phyloP scores from a whole-genome alignment of 1,140 invertebrate genomes.

The Myzus persicae region DNA sequence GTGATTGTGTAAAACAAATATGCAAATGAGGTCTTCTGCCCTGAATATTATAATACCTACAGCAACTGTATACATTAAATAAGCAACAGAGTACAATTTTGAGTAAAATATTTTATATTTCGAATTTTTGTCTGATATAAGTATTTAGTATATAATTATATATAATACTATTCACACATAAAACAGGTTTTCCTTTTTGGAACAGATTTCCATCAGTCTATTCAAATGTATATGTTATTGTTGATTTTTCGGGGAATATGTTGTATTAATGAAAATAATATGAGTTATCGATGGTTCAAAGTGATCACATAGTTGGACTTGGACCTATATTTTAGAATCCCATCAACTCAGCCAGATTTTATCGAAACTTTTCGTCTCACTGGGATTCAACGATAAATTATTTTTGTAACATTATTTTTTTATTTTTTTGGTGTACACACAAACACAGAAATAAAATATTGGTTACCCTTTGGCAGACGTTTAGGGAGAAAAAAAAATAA shows the following conservation, averaged over 20 bases:
- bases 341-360: neutral
- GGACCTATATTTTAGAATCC: neutral
- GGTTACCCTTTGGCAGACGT: neutral
- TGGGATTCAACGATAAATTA: slow-evolving; percentile 8
- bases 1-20: too few relatives aligned
- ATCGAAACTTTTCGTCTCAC: neutral
- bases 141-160: too few relatives aligned
- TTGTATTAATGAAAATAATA: neutral
- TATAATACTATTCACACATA: neutral
- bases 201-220: neutral
- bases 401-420: neutral
- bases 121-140: neutral
- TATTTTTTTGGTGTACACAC: neutral
- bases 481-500: neutral
- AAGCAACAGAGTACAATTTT: neutral
- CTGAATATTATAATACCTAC: neutral
- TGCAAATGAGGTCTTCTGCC: too few relatives aligned
- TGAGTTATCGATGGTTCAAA: neutral
- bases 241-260: neutral
- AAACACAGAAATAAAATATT: neutral
- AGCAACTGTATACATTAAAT: neutral
- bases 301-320: neutral
- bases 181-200: neutral
- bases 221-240: neutral
- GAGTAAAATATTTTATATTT: neutral